These are phyloP conservation scores for Drosophila buzzatii DNA, from an alignment of 2,888 invertebrate genomes.

Conservation along the genomic window DNA sequence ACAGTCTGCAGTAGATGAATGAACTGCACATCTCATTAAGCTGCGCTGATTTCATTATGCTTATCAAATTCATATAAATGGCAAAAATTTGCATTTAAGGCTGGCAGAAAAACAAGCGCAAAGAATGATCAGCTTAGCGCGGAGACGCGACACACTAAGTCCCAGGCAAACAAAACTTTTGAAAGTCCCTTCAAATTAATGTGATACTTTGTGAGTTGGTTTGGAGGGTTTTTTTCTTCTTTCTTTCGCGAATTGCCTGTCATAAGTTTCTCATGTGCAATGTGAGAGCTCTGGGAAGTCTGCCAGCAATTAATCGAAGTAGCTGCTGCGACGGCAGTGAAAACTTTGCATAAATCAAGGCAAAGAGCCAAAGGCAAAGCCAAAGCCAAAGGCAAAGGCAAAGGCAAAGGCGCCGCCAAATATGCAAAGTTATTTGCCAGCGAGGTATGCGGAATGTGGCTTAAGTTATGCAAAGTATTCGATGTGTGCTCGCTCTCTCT, in stretches of 20 bases:
- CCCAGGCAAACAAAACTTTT: constrained; percentile 62
- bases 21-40: constrained; percentile 20
- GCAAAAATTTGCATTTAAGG: constrained; percentile 55
- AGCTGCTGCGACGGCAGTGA: constrained; percentile 41
- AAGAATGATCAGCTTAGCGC: not conserved
- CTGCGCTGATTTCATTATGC: constrained; percentile 17
- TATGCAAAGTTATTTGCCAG: constrained; percentile 74
- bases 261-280: constrained; percentile 39
- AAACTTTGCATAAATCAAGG: constrained; percentile 73
- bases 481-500: constrained; percentile 12
- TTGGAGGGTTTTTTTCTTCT: not conserved
- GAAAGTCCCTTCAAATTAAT: constrained; percentile 51
- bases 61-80: constrained; percentile 34
- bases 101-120: constrained; percentile 11
- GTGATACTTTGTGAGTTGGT: constrained; percentile 46
- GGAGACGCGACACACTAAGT: constrained; percentile 45
- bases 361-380: constrained; percentile 43
- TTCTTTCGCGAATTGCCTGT: constrained; percentile 19
- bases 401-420: constrained; percentile 59
- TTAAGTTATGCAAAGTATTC: constrained; percentile 71
- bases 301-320: constrained; percentile 72
- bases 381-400: constrained; percentile 20
- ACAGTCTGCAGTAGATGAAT: not conserved
- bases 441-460: constrained; percentile 69
- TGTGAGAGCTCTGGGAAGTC: constrained; percentile 21